phyloP scores from a whole-genome alignment of 1,140 invertebrate species.

The Gyrodactylus bullatarudis region DNA sequence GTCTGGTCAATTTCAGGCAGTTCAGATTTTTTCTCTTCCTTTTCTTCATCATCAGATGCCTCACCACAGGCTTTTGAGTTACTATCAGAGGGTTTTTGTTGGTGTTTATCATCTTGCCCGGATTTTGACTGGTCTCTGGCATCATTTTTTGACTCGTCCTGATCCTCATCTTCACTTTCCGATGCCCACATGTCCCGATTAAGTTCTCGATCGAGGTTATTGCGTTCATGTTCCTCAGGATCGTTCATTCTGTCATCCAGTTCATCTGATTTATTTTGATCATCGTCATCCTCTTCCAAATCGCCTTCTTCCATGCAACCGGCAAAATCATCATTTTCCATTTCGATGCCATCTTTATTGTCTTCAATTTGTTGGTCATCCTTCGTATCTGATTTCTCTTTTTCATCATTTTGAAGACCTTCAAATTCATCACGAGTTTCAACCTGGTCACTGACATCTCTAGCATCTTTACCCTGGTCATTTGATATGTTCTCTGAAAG shows the following conservation, averaged over 20 bases:
- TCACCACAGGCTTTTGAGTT: conserved; percentile 16
- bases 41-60: conserved; percentile 28
- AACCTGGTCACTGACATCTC: conserved; percentile 49
- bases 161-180: conserved; percentile 27
- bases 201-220: conserved; percentile 28
- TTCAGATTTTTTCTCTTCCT: conserved; percentile 27
- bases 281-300: conserved; percentile 32
- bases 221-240: conserved; percentile 35
- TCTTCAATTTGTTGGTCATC: conserved; percentile 3
- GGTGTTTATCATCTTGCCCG: conserved; percentile 13
- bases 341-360: conserved; percentile 4
- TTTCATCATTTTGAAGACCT: conserved; percentile 37
- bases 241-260: conserved; percentile 79
- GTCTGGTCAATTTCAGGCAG: conserved; percentile 17
- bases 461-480: conserved; percentile 59
- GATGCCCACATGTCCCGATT: conserved; percentile 48
- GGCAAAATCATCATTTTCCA: conserved; percentile 16
- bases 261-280: conserved; percentile 22
- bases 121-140: conserved; percentile 19
- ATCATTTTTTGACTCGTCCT: conserved; percentile 29
- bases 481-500: conserved; percentile 16
- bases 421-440: conserved; percentile 16
- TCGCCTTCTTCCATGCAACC: conserved; percentile 23
- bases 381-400: conserved; percentile 14
- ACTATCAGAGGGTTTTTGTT: conserved; percentile 40